These are phyloP conservation scores for Rachycentron canadum DNA, from an alignment of 2,797 vertebrate species.

Conservation along the genomic window DNA sequence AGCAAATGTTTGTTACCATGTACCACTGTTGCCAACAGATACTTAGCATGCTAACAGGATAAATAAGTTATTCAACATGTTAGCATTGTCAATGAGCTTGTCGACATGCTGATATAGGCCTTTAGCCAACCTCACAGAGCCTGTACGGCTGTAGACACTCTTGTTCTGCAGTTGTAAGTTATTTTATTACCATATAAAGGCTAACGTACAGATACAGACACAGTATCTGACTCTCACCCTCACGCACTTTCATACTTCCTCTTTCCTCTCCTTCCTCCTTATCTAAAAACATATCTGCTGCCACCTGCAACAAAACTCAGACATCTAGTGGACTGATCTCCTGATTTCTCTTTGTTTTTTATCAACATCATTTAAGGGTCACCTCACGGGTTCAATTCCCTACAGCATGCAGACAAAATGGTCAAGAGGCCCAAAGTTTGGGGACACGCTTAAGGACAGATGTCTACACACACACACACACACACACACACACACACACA, in stretches of 20 bases:
- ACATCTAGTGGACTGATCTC: conserved; percentile 37
- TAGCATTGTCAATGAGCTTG: not conserved
- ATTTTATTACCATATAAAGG: not conserved
- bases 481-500: conserved; percentile 41
- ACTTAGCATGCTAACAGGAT: not conserved
- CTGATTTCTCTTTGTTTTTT: not conserved
- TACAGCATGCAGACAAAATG: conserved; percentile 17
- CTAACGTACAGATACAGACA: not conserved
- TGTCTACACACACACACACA: conserved; percentile 45
- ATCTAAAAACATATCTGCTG: conserved; percentile 20
- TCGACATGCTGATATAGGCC: not conserved
- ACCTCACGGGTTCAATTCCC: conserved; percentile 37
- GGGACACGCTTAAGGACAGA: conserved; percentile 55
- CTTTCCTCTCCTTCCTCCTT: conserved; percentile 12
- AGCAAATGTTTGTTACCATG: no score
- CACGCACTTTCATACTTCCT: not conserved
- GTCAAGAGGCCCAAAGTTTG: conserved; percentile 19
- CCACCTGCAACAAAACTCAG: conserved; percentile 42
- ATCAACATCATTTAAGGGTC: conserved; percentile 32
- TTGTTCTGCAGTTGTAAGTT: not conserved
- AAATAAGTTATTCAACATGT: not conserved
- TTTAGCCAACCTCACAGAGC: not conserved
- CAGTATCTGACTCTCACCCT: not conserved
- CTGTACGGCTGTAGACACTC: not conserved
- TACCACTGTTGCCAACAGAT: no score